Evolutionary conservation across 2,888 invertebrate genomes (phyloP).

Genomic region (Abscondita cerata): DNA sequence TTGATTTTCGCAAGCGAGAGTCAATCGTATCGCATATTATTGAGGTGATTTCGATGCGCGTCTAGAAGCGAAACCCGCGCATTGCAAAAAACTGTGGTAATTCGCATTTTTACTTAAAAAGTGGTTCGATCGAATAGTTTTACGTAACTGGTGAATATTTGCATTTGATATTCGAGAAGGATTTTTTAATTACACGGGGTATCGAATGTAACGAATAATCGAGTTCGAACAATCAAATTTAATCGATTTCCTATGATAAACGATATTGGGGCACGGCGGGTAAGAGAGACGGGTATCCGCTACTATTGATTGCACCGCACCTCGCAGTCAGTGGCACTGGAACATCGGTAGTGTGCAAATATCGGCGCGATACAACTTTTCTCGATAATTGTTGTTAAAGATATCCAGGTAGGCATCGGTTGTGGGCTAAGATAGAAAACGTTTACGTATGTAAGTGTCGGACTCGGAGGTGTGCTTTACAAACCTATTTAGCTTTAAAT

Average conservation of each 20-base stretch:
- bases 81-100: too few species aligned
- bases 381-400: constrained; percentile 7
- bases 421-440: background rate
- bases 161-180: background rate
- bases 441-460: constrained; percentile 1
- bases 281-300: constrained; percentile 19
- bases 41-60: too few species aligned
- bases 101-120: too few species aligned
- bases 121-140: too few species aligned
- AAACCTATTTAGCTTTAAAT: constrained; percentile 37
- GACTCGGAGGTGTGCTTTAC: constrained; percentile 19
- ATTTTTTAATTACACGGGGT: constrained; percentile 1
- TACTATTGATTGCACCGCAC: constrained; percentile 18
- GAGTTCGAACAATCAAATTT: constrained; percentile 12
- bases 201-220: background rate
- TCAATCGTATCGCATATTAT: too few species aligned
- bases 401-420: background rate
- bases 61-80: too few species aligned
- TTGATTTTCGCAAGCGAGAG: too few species aligned
- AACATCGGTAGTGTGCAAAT: constrained; percentile 25
- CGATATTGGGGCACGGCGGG: constrained; percentile 13
- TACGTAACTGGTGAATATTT: background rate
- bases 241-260: constrained; percentile 15
- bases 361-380: constrained; percentile 10
- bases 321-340: constrained; percentile 10